Conservation (phyloP, 2,113 vertebrate species). For the Salminus brasiliensis region DNA sequence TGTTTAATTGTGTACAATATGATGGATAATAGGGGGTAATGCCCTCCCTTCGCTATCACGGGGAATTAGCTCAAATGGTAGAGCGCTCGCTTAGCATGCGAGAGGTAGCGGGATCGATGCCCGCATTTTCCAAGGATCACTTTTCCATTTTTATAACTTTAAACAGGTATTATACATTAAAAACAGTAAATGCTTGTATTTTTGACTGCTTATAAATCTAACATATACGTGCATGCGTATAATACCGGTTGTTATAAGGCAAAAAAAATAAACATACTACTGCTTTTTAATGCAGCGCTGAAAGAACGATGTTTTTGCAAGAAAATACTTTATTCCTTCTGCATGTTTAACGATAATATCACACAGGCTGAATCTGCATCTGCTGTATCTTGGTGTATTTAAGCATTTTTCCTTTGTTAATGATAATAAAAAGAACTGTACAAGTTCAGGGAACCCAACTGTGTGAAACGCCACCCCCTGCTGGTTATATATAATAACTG, state of each 20-base stretch:
- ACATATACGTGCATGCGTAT: too few relatives aligned
- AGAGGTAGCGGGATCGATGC: conserved; percentile 76
- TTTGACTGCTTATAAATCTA: too few relatives aligned
- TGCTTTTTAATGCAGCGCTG: background rate
- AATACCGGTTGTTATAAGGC: too few relatives aligned
- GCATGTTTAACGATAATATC: background rate
- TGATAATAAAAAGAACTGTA: background rate
- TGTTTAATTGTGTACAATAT: too few relatives aligned
- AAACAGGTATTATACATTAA: background rate
- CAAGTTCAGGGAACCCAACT: background rate
- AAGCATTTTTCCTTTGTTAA: background rate
- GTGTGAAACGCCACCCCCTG: background rate
- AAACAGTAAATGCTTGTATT: too few relatives aligned
- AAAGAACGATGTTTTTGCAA: background rate
- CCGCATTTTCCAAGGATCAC: conserved; percentile 63
- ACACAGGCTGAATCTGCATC: background rate
- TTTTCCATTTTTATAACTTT: background rate
- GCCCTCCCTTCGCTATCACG: too few relatives aligned
- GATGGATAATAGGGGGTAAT: too few relatives aligned
- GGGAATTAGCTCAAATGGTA: conserved; percentile 85
- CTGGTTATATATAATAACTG: background rate
- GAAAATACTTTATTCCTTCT: conserved; percentile 39
- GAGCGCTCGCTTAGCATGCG: conserved; percentile 82
- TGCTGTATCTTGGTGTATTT: too few relatives aligned
- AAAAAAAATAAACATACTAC: too few relatives aligned